phyloP scores from a whole-genome alignment of 2,113 vertebrate species.

The Irena cyanogastra region DNA sequence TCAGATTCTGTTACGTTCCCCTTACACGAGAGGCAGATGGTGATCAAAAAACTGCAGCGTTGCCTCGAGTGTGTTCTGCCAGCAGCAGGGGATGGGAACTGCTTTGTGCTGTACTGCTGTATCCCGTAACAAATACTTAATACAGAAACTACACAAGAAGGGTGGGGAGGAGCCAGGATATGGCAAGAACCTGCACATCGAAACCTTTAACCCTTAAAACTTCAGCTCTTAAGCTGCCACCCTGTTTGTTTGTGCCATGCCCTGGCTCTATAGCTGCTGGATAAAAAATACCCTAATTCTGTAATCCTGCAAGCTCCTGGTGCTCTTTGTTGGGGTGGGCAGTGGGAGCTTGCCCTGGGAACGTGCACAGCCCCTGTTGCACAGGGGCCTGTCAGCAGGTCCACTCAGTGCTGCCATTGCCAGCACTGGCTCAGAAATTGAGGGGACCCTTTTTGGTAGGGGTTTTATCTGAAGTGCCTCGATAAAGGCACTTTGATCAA shows the following conservation, averaged over 20 bases:
- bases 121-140: not conserved
- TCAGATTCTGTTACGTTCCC: not conserved
- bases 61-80: not conserved
- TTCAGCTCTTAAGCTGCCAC: not conserved
- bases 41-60: not conserved
- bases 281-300: not conserved
- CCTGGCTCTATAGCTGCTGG: not conserved
- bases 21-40: not conserved
- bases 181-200: not conserved
- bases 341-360: not conserved
- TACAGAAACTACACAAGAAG: not conserved
- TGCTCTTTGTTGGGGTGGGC: not conserved
- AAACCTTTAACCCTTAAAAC: not conserved
- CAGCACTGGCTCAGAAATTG: not conserved
- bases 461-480: not conserved
- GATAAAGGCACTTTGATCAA: not conserved
- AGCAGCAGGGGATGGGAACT: not conserved
- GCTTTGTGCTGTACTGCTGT: not conserved
- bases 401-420: fast-evolving
- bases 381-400: not conserved
- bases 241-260: not conserved
- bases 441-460: not conserved
- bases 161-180: not conserved
- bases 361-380: not conserved
- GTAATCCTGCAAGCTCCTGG: not conserved